phyloP scores from a whole-genome alignment of 2,797 vertebrate genomes.

The Serranus cabrilla region DNA sequence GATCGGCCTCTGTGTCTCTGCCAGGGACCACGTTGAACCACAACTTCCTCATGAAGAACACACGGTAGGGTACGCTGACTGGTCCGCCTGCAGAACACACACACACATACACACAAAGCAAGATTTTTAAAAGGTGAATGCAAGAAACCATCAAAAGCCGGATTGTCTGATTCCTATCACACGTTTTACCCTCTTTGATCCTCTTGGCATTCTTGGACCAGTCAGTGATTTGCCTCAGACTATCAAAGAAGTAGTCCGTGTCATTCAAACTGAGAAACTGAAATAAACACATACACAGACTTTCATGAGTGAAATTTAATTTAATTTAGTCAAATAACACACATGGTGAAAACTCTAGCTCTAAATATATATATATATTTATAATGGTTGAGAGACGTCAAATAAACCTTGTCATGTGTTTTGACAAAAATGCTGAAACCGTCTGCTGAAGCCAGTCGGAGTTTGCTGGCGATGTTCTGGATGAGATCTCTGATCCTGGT shows the following conservation, averaged over 20 bases:
- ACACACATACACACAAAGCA: constrained; percentile 22
- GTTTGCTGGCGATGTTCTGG: constrained; percentile 83
- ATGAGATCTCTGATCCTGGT: constrained; percentile 90
- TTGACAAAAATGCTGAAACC: constrained; percentile 97
- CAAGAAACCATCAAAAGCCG: background rate
- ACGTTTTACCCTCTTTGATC: constrained; percentile 88
- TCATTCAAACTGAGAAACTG: constrained; percentile 95
- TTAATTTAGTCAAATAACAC: too few relatives aligned
- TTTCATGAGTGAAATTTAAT: background rate
- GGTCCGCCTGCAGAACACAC: constrained; percentile 75
- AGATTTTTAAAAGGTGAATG: background rate
- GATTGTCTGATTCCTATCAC: background rate
- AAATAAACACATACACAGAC: constrained; percentile 30
- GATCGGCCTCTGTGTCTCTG: constrained; percentile 92
- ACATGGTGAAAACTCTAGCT: background rate
- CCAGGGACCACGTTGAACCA: constrained; percentile 94
- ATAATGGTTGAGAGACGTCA: background rate
- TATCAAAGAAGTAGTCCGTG: constrained; percentile 96
- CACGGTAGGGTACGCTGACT: constrained; percentile 84
- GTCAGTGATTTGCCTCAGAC: constrained; percentile 92
- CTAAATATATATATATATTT: too few relatives aligned
- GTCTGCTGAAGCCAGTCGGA: constrained; percentile 89
- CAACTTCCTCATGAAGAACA: constrained; percentile 97
- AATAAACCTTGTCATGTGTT: constrained; percentile 92
- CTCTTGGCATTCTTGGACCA: constrained; percentile 91